Evolutionary conservation across 2,113 vertebrate species (phyloP), one percentile per base, ranked within the genome.

Genomic region (Mesoclemmys tuberculata): DNA sequence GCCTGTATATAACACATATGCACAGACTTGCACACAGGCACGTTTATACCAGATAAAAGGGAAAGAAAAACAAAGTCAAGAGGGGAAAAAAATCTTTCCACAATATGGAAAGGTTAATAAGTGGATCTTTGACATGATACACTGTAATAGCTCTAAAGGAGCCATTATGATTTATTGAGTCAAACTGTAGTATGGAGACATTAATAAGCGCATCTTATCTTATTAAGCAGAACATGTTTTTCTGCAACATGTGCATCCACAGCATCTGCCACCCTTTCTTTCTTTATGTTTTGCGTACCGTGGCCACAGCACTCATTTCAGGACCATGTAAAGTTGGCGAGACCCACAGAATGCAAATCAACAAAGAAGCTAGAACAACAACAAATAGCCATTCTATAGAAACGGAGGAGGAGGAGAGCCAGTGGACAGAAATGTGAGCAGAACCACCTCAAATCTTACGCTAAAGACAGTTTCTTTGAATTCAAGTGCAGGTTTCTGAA

Each of bases 401-500:
- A 87, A 84, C 77, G 49, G 79, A 71, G 61, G 26, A n/a, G 8
- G 9, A 85, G 51, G 0, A 0, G 35, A 27, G 49, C 80, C 89
- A 54, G 85, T 74, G 79, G 87, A 58, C 38, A 84, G 41, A 91
- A 84, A 55, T 27, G 51, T 80, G 91, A 82, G 85, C 54, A 93
- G 79, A 94, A 82, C 16, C 55, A 82, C 88, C 89, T 82, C 82
- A 90, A 64, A 90, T 88, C 94, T 90, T 68, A 96, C 80, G 83
- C 88, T 85, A 91, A 94, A 91, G 92, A 82, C 90, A 88, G 92
- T 96, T 41, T 44, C 24, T 82, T 95, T 95, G 90, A 97, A 97
- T 93, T 94, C 93, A 96, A 97, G 85, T 92, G 96, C 14, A 10
- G 93, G 94, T 82, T 95, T 93, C 87, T 85, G 74, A 95, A 93